Conservation (phyloP, 2,797 vertebrate genomes). For the Enteromius afrohamiltoni region DNA sequence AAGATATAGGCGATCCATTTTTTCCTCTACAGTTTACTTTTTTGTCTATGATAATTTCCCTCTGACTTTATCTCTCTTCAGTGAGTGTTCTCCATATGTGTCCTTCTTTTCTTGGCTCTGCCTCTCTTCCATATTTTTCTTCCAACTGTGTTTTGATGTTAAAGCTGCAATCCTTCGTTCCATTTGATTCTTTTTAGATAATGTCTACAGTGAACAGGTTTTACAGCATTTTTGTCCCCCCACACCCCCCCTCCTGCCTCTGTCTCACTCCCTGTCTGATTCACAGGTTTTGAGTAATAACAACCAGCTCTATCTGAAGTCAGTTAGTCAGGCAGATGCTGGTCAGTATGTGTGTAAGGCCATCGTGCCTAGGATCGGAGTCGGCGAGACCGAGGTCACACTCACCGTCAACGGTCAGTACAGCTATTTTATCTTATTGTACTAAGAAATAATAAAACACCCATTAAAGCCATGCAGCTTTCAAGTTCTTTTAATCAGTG, state of each 20-base stretch:
- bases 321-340: conserved; percentile 88
- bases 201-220: conserved; percentile 25
- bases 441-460: not conserved
- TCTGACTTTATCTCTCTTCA: conserved; percentile 17
- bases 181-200: conserved; percentile 34
- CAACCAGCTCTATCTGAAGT: conserved; percentile 92
- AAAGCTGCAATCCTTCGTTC: conserved; percentile 4
- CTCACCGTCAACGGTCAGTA: conserved; percentile 91
- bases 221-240: conserved; percentile 18
- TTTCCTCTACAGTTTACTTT: not conserved
- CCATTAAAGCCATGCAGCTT: not conserved
- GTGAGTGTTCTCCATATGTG: conserved; percentile 3
- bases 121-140: conserved; percentile 12
- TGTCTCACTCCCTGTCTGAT: not conserved
- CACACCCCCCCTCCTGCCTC: not conserved
- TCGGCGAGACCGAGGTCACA: conserved; percentile 89
- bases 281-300: conserved; percentile 94
- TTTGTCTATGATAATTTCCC: not conserved
- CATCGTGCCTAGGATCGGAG: conserved; percentile 94
- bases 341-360: conserved; percentile 95
- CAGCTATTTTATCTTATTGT: not conserved
- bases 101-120: not conserved
- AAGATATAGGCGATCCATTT: not conserved
- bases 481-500: not conserved
- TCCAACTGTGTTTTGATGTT: conserved; percentile 16